Evolutionary conservation across 2,888 invertebrate species (phyloP).

Genomic region (Luperina testacea): DNA sequence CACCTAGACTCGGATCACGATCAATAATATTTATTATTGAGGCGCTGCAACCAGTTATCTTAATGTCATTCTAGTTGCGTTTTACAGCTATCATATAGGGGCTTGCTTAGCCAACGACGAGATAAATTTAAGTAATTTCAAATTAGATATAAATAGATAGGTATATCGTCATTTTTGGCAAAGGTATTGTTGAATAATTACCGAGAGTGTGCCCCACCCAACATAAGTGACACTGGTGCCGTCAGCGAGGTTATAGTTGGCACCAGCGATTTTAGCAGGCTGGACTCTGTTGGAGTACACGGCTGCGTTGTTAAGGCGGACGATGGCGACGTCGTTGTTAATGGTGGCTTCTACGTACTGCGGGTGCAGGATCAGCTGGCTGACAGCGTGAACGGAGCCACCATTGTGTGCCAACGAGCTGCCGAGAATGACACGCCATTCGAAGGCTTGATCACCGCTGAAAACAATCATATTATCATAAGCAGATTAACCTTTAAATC

Average conservation of each 20-base stretch:
- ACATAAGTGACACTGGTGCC: slow-evolving; percentile 47
- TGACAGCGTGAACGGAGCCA: slow-evolving; percentile 63
- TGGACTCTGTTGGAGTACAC: slow-evolving; percentile 57
- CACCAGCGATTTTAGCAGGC: slow-evolving; percentile 66
- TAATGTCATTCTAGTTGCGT: background rate
- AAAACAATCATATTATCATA: slow-evolving; percentile 19
- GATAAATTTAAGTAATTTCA: background rate
- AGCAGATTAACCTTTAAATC: background rate
- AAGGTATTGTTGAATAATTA: slow-evolving; percentile 48
- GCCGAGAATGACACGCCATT: slow-evolving; percentile 74
- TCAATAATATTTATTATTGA: background rate
- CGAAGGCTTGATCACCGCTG: slow-evolving; percentile 66
- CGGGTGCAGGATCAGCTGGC: slow-evolving; percentile 63
- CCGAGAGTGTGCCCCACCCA: slow-evolving; percentile 75
- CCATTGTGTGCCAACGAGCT: slow-evolving; percentile 64
- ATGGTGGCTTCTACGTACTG: slow-evolving; percentile 58
- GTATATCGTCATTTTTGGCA: background rate
- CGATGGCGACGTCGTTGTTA: slow-evolving; percentile 72
- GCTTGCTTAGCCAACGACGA: background rate
- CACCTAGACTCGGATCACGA: no score
- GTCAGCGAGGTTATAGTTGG: slow-evolving; percentile 29
- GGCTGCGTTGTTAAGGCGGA: slow-evolving; percentile 66
- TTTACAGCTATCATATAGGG: background rate
- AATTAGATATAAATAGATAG: background rate
- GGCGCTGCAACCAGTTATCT: background rate